Evolutionary conservation across 2,113 vertebrate genomes (phyloP).

Genomic region (Phasianus colchicus): DNA sequence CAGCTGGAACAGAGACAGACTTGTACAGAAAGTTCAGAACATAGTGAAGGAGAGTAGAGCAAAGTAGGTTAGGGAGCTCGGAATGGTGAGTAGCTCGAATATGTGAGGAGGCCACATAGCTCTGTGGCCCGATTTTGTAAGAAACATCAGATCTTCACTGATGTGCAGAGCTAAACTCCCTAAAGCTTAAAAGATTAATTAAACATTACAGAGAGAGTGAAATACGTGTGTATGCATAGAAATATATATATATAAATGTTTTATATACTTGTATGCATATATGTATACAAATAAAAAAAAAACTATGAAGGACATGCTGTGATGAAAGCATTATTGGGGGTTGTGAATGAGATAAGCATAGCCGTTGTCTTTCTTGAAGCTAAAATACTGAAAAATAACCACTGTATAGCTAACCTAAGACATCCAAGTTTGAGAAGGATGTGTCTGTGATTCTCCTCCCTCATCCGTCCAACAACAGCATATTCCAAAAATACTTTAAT

Average conservation of each 20-base stretch:
- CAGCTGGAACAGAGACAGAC: background rate
- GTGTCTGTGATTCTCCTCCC: background rate
- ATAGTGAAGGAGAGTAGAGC: background rate
- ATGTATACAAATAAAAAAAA: background rate
- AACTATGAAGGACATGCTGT: background rate
- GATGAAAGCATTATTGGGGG: background rate
- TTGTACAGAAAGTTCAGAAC: background rate
- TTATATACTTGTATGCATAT: background rate
- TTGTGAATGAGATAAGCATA: background rate
- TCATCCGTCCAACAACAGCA: background rate
- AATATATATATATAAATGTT: background rate
- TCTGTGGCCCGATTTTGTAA: background rate
- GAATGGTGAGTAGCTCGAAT: background rate
- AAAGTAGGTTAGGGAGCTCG: background rate
- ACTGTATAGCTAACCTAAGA: background rate
- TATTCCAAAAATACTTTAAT: background rate
- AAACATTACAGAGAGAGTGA: background rate
- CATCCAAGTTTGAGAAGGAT: background rate
- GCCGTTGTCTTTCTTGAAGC: background rate
- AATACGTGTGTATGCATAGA: background rate
- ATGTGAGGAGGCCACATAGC: background rate
- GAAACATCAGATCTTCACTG: background rate
- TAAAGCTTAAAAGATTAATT: background rate
- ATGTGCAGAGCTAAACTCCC: background rate
- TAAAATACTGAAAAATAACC: background rate